Evolutionary conservation across 1,140 invertebrate species (phyloP), one percentile per base, ranked within the genome.

Genomic region (Phymastichus coffea): DNA sequence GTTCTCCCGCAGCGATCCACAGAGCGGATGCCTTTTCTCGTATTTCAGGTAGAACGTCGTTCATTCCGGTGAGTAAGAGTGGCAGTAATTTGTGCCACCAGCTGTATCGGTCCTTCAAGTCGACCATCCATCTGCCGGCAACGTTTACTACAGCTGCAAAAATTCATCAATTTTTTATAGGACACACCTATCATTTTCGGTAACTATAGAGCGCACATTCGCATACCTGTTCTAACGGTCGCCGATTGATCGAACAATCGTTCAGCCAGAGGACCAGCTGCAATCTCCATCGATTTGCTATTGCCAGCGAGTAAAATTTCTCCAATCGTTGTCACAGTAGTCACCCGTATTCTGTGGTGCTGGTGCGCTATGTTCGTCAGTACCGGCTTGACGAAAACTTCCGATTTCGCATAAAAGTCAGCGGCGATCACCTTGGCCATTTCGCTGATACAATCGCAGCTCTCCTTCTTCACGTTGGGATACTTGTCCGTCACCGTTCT

Each of bases 1-100:
- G 83, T 25, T 82, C 63, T 47, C 91, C 91, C 40, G 84, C 83
- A 71, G 83, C 73, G 43, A 84, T 72, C 91, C 91, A 94, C 4
- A 89, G 68, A 4, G 79, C 68, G 25, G 76, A 67, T 28, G 88
- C 84, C 66, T 83, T 72, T 26, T 77, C 68, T 38, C 81, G 75
- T 14, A 90, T 86, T 37, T 87, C 84, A 33, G 80, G 75, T 2
- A 87, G 81, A 58, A 90, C 87, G 78, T 94, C 91, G 65, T 85
- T 84, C 2, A 91, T 75, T 69, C 87, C 84, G 40, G 90, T 90
- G n/a, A 93, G 69, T 4, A 92, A 77, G 8, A 93, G 67, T 0
- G 91, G 91, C 25, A 93, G 76, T 1, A 93, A 75, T 71, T 85
- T 87, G 63, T 86, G 81, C 75, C 89, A 91, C 73, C 84, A 92